These are phyloP conservation scores for Hormaphis cornu DNA, from an alignment of 1,140 invertebrate species.

Conservation along the genomic window DNA sequence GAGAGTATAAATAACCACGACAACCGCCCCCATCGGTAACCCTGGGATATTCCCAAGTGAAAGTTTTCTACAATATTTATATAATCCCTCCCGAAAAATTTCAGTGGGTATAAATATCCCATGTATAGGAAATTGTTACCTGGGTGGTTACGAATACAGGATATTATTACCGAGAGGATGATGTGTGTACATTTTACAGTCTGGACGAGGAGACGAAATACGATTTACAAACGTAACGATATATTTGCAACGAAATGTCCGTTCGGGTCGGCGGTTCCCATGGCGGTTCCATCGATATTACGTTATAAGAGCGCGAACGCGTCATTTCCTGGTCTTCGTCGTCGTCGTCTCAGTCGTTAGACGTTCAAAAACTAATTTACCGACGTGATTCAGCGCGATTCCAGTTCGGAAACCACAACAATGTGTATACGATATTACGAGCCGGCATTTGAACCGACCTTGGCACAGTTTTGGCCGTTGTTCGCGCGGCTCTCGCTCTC, in stretches of 20 bases:
- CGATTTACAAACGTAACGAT: background rate
- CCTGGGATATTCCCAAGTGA: too few species aligned
- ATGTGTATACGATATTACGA: background rate
- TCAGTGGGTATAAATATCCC: too few species aligned
- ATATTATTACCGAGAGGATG: too few species aligned
- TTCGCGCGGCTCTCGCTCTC: background rate
- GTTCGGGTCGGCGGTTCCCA: constrained; percentile 12
- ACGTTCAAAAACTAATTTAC: constrained; percentile 31
- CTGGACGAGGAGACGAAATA: background rate
- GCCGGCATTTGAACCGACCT: constrained; percentile 19
- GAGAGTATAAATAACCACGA: too few species aligned
- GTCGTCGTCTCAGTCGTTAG: background rate
- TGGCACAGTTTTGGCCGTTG: constrained; percentile 9
- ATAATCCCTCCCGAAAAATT: too few species aligned
- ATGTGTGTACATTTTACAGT: too few species aligned
- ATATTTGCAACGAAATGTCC: constrained; percentile 9
- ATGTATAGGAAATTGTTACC: too few species aligned
- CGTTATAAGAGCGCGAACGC: background rate
- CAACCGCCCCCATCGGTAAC: too few species aligned
- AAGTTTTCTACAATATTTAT: too few species aligned
- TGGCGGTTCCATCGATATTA: constrained; percentile 20
- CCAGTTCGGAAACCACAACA: background rate
- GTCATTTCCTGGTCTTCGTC: background rate
- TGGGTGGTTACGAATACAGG: too few species aligned
- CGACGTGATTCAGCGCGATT: constrained; percentile 26